Base-by-base conservation (phyloP, 2,113 vertebrate species). In the Menura novaehollandiae region DNA sequence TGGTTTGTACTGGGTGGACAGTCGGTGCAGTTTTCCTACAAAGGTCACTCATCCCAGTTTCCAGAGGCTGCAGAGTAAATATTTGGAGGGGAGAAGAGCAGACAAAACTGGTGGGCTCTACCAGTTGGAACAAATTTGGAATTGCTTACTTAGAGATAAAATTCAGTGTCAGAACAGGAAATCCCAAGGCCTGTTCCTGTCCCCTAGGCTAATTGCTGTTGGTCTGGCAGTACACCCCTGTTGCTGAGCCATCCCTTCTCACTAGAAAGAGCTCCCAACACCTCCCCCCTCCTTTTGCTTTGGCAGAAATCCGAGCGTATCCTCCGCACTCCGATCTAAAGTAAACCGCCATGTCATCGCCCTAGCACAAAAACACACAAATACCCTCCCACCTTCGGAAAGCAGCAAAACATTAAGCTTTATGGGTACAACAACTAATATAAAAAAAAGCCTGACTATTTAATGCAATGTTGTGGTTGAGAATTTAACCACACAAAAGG, bases 361-460 rank as follows among this genome's bases (percentile, higher is more conserved):
- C 72, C 60, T 2, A 46, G 87, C 94, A 89, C 84, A 64, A 58
- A 92, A 89, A 86, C 71, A 89, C 82, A 92, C 89, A 88, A 87
- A 91, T 77, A 95, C 80, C 87, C 88, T 95, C 91, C 94, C 95
- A 92, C 89, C 92, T 97, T 89, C 11, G 0, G 43, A 95, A 95
- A 91, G 93, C 84, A 97, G 96, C 91, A 94, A 93, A 95, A 90
- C 91, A 94, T 93, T 93, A 95, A 91, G 74, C 88, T 97, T 96
- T 96, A 95, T 95, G 93, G 66, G 82, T 87, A 79, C 88, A 85
- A 87, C 88, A 84, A 88, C 89, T 76, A 68, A 89, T 82, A 86
- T 55, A 74, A 82, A 84, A 86, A 75, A 90, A 91, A 87, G 35
- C 71, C 77, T 0, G 13, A 81, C 55, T 95, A 93, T 96, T 93